A percentile compares a stretch with the other conserved stretches of the same genome.
These are phyloP conservation scores for Pangasius krempfi DNA, from an alignment of 2,797 vertebrate genomes.

Conservation along the genomic window DNA sequence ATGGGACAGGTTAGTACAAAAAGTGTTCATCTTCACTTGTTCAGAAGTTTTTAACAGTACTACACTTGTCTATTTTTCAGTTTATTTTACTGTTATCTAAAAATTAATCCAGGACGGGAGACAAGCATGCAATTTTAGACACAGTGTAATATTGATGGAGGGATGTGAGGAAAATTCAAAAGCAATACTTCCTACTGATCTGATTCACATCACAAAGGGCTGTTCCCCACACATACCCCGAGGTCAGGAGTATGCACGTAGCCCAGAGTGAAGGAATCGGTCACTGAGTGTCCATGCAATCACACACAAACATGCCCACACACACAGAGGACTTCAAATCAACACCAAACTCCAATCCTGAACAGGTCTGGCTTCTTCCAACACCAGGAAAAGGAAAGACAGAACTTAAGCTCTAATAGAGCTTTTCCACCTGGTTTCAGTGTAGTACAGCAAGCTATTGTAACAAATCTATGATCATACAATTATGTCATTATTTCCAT, in stretches of 20 bases:
- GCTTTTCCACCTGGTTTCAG: neutral
- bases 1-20: neutral
- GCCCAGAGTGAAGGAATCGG: neutral
- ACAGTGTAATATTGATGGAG: neutral
- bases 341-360: constrained; percentile 16
- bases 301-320: neutral
- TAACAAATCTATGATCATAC: neutral
- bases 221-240: constrained; percentile 64
- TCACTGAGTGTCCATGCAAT: neutral
- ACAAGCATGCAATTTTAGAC: neutral
- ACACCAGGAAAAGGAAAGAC: neutral
- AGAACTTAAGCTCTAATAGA: neutral
- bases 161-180: neutral
- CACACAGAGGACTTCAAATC: neutral
- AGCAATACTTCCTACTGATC: constrained; percentile 79
- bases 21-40: neutral
- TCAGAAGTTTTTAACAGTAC: neutral
- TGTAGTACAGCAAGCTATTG: neutral
- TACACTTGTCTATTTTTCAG: neutral
- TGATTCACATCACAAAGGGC: constrained; percentile 82
- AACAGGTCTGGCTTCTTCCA: neutral
- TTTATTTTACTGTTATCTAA: neutral
- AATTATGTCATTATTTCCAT: constrained; percentile 1
- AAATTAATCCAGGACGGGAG: neutral
- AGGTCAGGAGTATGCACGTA: neutral